phyloP scores from a whole-genome alignment of 2,888 invertebrate species.

The Trichogramma dendrolimi region DNA sequence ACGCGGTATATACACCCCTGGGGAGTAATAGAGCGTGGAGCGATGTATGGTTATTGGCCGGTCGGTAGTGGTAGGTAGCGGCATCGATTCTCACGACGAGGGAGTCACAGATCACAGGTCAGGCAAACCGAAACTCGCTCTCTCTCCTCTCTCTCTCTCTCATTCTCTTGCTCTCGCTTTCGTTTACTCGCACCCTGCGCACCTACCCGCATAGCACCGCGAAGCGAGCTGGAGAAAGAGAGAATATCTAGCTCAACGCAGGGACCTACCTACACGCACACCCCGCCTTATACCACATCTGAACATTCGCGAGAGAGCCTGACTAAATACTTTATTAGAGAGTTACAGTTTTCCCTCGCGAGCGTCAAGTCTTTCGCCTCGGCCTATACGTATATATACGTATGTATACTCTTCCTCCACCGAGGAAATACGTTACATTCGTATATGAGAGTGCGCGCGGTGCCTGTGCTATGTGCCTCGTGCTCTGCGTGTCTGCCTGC shows the following conservation, averaged over 20 bases:
- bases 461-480: too few relatives aligned
- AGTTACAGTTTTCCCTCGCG: slow-evolving; percentile 40
- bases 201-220: too few relatives aligned
- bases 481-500: too few relatives aligned
- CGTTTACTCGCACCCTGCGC: slow-evolving; percentile 18
- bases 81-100: slow-evolving; percentile 52
- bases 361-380: slow-evolving; percentile 22
- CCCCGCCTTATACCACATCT: slow-evolving; percentile 5
- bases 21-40: slow-evolving; percentile 46
- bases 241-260: too few relatives aligned
- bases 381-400: neutral
- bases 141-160: slow-evolving; percentile 37
- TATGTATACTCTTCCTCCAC: too few relatives aligned
- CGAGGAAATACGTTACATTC: too few relatives aligned
- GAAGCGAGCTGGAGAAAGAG: too few relatives aligned
- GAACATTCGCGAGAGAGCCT: slow-evolving; percentile 27
- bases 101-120: slow-evolving; percentile 50
- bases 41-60: slow-evolving; percentile 52
- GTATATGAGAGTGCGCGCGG: too few relatives aligned
- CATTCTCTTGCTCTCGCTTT: slow-evolving; percentile 21
- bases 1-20: slow-evolving; percentile 35
- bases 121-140: slow-evolving; percentile 48
- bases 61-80: slow-evolving; percentile 46
- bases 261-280: slow-evolving; percentile 26
- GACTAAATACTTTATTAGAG: slow-evolving; percentile 49